Evolutionary conservation across 1,140 invertebrate species (phyloP), one percentile per base, ranked within the genome.

Genomic region (Tetramorium simillimum): DNA sequence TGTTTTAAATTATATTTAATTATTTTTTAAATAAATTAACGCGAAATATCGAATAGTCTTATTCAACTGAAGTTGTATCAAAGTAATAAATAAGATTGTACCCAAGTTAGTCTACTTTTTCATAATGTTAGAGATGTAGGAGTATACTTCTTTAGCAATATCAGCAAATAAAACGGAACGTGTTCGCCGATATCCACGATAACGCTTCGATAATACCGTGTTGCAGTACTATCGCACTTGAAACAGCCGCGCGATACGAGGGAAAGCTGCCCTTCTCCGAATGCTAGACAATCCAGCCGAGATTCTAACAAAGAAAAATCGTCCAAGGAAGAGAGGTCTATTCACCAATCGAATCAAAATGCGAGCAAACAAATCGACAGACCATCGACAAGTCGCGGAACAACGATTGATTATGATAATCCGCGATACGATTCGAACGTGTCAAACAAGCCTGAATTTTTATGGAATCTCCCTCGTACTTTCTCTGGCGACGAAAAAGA

Each of bases 161-260:
- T 33, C 43, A 67, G 18, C 28, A 21, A 78, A 78, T 16, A 24
- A 78, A 21, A 21, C 14, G 60, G 12, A 3, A 65, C 18, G 18
- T 0, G 1, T 46, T 51, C 21, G 16, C 7, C n/a, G 33, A 53
- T 81, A 28, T 77, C 21, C 0, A 16, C 33, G 51, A 60, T 73
- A 72, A 72, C 28, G 21, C n/a, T 70, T 53, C 18, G 46, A 56
- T 75, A 16, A 58, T 46, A 28, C 2, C 9, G 9, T 89, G 62
- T 90, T 90, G 1, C 88, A 90, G 89, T 89, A 62, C 14, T 49
- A 0, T 40, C 28, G 0, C 2, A 85, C 28, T 46, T 14, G 5
- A 40, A 73, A 3, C 56, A 10, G 16, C 49, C 73, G 3, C 62
- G 10, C 1, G 33, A 49, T 69, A 85, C 69, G 1, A 65, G 7